These are phyloP conservation scores for Chloromyia formosa DNA, from an alignment of 2,888 invertebrate genomes.

Conservation along the genomic window DNA sequence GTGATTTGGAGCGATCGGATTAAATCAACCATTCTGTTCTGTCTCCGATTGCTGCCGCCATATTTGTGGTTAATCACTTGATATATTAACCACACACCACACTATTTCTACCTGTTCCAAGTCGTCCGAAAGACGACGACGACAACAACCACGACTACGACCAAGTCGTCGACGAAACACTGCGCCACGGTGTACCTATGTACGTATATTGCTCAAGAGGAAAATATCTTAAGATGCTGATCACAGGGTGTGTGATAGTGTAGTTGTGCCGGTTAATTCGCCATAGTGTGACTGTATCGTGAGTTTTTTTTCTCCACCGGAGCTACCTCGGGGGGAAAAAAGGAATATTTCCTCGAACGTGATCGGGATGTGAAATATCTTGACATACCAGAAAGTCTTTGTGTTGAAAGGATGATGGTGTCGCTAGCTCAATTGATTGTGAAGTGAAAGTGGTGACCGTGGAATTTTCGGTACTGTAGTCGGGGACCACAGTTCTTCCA, in stretches of 20 bases:
- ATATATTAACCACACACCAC: constrained; percentile 41
- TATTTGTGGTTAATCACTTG: constrained; percentile 47
- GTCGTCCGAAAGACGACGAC: constrained; percentile 7
- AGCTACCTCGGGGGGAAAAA: neutral
- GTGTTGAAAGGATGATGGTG: neutral
- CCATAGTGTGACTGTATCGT: constrained; percentile 23
- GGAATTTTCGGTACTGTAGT: too few species aligned
- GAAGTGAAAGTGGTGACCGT: too few species aligned
- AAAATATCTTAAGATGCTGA: constrained; percentile 36
- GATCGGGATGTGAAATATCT: constrained; percentile 50
- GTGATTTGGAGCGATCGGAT: neutral
- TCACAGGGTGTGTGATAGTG: constrained; percentile 9
- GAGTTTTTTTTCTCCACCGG: constrained; percentile 30
- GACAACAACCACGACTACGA: neutral
- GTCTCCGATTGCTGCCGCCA: constrained; percentile 32
- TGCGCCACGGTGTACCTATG: too few species aligned
- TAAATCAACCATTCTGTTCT: constrained; percentile 17
- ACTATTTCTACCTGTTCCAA: constrained; percentile 39
- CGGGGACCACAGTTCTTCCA: too few species aligned
- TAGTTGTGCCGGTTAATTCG: constrained; percentile 29
- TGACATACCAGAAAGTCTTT: neutral
- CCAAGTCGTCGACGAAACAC: too few species aligned
- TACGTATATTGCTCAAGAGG: constrained; percentile 12
- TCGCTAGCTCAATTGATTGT: neutral
- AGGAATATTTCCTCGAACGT: constrained; percentile 49